Evolutionary conservation across 2,113 vertebrate genomes (phyloP), one percentile per base, ranked within the genome.

Genomic region (Rynchops niger): DNA sequence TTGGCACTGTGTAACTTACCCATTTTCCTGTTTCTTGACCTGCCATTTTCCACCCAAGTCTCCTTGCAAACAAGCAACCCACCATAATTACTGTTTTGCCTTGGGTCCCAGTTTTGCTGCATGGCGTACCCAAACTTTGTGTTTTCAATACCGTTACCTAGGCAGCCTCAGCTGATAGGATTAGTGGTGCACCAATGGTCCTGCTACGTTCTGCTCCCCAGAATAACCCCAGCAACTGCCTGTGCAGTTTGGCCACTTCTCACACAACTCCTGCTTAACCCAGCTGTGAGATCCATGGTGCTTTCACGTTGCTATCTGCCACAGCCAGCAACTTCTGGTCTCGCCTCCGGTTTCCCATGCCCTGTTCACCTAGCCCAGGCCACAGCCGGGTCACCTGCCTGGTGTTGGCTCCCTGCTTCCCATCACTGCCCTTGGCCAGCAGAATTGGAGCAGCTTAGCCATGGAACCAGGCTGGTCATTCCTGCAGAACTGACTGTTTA

Each of bases 291-390:
- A 72, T 72, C 45, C 77, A 0, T 15, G 12, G 56, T 69, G 34
- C 26, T 80, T 80, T 73, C 47, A 71, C 13, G 21, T 21, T 32
- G 17, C 18, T 30, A 6, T 32, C 34, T 56, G 29, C 55, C 0
- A 0, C 0, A 6, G 26, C 9, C 66, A 71, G 38, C 19, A 59
- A 22, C 18, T 92, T 88, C 62, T 56, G 53, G 27, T 1, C 4
- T 19, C 5, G 2, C 26, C 11, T 88, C 52, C 0, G 4, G 5
- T 34, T 62, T 52, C 10, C n/a, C 0, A 0, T 63, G 20, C 21
- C 26, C 55, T 36, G 23, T 61, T 82, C 3, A 2, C 62, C 47
- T 6, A 25, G 12, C 20, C 4, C 43, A 22, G 12, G 15, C 32
- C 25, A 30, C 21, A 69, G 18, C 15, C 0, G 2, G 7, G 11